Percentiles rank a stretch among this genome's conserved stretches.
Conservation (phyloP, 1,140 invertebrate species). For the Lasioglossum albipes region DNA sequence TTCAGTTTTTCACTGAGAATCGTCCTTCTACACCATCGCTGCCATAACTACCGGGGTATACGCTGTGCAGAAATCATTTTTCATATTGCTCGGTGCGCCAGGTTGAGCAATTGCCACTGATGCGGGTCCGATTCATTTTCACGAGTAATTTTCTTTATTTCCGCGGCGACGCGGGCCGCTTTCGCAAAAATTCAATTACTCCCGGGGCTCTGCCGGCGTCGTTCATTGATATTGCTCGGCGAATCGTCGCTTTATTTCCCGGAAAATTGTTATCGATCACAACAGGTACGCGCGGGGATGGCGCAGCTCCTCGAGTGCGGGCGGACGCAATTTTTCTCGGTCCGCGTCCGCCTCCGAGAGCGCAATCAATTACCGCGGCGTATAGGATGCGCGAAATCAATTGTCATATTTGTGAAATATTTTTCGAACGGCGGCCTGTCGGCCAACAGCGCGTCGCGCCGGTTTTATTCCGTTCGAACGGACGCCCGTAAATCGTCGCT, state of each 20-base stretch:
- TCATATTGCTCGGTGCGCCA: background rate
- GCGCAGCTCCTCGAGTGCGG: background rate
- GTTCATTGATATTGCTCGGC: background rate
- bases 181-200: conserved; percentile 9
- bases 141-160: background rate
- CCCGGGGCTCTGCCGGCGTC: background rate
- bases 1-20: too few species aligned
- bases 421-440: background rate
- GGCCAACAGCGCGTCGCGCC: background rate
- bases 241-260: conserved; percentile 9
- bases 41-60: too few species aligned
- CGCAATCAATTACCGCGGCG: conserved; percentile 17
- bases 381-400: conserved; percentile 24
- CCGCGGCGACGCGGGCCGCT: background rate
- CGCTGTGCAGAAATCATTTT: background rate
- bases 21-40: too few species aligned
- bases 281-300: background rate
- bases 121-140: background rate
- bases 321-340: conserved; percentile 6
- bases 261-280: conserved; percentile 4
- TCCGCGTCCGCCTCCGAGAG: background rate
- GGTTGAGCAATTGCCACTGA: background rate
- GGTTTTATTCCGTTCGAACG: conserved; percentile 14
- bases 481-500: conserved; percentile 12
- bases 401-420: conserved; percentile 35